A percentile compares a stretch with the other conserved stretches of the same genome.
Evolutionary conservation across 64 coral and sea anemone species (phyloP).

Genomic region (Dendrophyllia cribrosa): DNA sequence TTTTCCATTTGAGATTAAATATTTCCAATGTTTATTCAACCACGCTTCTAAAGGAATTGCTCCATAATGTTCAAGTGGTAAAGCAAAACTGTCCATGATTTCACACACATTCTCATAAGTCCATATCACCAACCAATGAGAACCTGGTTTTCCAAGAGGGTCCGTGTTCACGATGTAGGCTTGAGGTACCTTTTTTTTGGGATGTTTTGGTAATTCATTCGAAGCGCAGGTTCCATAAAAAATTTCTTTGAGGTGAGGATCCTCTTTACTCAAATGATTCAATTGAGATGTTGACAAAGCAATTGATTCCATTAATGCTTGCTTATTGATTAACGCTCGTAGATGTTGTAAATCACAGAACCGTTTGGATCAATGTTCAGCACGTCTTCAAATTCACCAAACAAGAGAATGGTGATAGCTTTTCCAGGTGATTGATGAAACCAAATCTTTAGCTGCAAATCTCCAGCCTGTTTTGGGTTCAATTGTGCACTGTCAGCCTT

Average conservation of each 20-base stretch:
- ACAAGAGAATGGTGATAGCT: not conserved
- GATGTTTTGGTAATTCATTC: not conserved
- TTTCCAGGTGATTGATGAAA: not conserved
- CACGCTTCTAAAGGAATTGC: not conserved
- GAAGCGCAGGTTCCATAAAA: not conserved
- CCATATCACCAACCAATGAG: constrained; percentile 50
- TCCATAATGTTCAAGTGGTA: not conserved
- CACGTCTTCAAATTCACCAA: not conserved
- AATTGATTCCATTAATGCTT: no score
- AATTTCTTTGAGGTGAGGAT: not conserved
- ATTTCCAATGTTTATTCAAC: not conserved
- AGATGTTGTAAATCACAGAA: not conserved
- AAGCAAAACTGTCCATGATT: constrained; percentile 48
- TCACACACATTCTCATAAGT: not conserved
- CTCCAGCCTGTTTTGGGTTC: no score
- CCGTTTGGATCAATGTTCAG: not conserved
- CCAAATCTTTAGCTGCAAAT: no score
- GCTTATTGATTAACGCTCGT: no score
- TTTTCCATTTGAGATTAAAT: not conserved
- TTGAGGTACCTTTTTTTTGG: not conserved
- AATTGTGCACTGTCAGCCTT: no score
- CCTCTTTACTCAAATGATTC: not conserved
- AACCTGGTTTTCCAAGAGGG: not conserved
- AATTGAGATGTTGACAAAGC: no score
- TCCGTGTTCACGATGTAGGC: constrained; percentile 51